phyloP scores from a whole-genome alignment of 2,888 invertebrate genomes.

The Xanthia togata region DNA sequence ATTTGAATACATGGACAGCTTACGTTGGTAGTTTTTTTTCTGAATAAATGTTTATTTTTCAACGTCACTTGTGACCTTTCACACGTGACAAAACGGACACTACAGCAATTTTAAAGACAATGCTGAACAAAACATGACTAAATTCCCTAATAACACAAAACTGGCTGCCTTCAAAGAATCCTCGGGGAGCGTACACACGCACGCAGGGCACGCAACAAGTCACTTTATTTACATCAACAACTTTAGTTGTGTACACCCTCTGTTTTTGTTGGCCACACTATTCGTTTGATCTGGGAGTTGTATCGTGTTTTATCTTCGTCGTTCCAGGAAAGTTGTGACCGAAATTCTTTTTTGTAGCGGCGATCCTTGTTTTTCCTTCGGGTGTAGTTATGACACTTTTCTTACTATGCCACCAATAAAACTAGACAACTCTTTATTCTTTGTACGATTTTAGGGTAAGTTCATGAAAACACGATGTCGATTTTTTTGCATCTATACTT shows the following conservation, averaged over 20 bases:
- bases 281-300: constrained; percentile 27
- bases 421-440: not conserved
- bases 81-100: not conserved
- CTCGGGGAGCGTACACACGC: constrained; percentile 50
- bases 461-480: not conserved
- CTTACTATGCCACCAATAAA: not conserved
- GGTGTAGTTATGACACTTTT: not conserved
- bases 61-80: constrained; percentile 13
- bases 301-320: constrained; percentile 20
- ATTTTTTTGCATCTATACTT: not conserved
- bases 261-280: constrained; percentile 18
- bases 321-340: constrained; percentile 21
- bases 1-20: not conserved
- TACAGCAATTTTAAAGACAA: constrained; percentile 18
- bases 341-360: not conserved
- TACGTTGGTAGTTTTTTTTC: not conserved
- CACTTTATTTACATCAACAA: constrained; percentile 48
- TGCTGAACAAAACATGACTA: constrained; percentile 19
- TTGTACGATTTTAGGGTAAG: too few relatives aligned
- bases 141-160: constrained; percentile 36
- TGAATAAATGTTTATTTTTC: not conserved
- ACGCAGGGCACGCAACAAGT: constrained; percentile 59
- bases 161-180: constrained; percentile 42
- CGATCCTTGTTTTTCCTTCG: not conserved
- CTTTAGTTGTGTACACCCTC: constrained; percentile 26